Evolutionary conservation across 2,797 vertebrate species (phyloP).

Genomic region (Eidolon dupreanum): DNA sequence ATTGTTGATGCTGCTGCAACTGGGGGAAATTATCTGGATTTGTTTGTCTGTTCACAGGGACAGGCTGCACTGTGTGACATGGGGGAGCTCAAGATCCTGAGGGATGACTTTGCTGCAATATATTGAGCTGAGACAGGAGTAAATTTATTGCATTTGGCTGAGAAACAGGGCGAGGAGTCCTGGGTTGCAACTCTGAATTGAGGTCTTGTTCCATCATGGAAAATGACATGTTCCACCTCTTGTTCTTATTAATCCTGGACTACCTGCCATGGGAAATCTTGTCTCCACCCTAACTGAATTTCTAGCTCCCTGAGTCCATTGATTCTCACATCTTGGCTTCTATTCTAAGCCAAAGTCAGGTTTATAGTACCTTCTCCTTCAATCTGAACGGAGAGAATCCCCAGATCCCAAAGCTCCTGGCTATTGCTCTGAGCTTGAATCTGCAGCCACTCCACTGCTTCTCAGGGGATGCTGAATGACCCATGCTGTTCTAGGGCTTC

Average conservation of each 20-base stretch:
- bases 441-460: too few species aligned
- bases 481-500: too few species aligned
- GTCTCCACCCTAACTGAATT: too few species aligned
- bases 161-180: conserved; percentile 91
- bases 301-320: too few species aligned
- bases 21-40: conserved; percentile 93
- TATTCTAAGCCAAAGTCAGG: too few species aligned
- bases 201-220: conserved; percentile 91
- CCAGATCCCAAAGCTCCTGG: too few species aligned
- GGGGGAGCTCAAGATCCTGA: conserved; percentile 93
- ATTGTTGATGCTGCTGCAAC: conserved; percentile 90
- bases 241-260: conserved; percentile 92
- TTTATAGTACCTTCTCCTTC: too few species aligned
- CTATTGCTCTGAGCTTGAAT: too few species aligned
- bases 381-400: too few species aligned
- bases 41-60: conserved; percentile 93
- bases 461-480: too few species aligned
- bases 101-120: conserved; percentile 91
- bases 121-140: conserved; percentile 92
- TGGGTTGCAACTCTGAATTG: conserved; percentile 94
- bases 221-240: conserved; percentile 91
- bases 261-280: too few species aligned
- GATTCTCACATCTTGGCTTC: too few species aligned
- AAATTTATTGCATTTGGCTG: conserved; percentile 96
- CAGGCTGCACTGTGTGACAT: conserved; percentile 94